Conservation (phyloP, 2,113 vertebrate species). For the Chlamydotis undulata region DNA sequence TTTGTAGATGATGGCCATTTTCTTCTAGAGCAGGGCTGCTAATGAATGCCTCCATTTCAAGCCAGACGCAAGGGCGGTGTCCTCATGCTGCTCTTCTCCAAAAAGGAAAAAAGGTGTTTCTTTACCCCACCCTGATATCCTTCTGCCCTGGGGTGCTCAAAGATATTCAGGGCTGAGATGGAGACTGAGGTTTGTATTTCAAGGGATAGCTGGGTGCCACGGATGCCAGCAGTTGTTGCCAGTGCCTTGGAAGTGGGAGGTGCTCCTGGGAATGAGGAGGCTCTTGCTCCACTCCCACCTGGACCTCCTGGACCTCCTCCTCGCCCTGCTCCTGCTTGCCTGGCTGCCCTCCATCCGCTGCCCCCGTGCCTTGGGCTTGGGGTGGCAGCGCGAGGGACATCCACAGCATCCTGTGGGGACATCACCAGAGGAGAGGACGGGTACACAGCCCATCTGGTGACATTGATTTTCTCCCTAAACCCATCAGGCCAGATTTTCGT, state of each 20-base stretch:
- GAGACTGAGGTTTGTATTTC: neutral
- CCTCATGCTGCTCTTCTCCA: neutral
- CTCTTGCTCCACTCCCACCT: neutral
- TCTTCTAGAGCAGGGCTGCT: neutral
- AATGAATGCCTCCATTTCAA: neutral
- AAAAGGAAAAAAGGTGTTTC: neutral
- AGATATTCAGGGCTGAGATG: neutral
- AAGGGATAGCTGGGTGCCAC: neutral
- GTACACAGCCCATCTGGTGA: neutral
- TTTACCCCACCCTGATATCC: neutral
- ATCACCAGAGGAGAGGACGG: neutral
- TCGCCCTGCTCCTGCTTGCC: neutral
- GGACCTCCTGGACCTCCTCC: neutral
- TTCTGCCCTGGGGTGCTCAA: neutral
- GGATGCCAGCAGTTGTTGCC: neutral
- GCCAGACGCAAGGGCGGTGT: neutral
- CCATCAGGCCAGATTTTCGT: neutral
- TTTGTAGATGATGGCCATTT: neutral
- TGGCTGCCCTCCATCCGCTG: fast-evolving
- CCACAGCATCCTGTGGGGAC: neutral
- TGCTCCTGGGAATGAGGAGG: neutral
- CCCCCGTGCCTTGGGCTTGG: neutral
- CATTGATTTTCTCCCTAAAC: neutral
- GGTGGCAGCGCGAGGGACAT: fast-evolving
- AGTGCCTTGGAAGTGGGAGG: neutral